Conservation (phyloP, 2,113 vertebrate genomes). For the Probosciger aterrimus region DNA sequence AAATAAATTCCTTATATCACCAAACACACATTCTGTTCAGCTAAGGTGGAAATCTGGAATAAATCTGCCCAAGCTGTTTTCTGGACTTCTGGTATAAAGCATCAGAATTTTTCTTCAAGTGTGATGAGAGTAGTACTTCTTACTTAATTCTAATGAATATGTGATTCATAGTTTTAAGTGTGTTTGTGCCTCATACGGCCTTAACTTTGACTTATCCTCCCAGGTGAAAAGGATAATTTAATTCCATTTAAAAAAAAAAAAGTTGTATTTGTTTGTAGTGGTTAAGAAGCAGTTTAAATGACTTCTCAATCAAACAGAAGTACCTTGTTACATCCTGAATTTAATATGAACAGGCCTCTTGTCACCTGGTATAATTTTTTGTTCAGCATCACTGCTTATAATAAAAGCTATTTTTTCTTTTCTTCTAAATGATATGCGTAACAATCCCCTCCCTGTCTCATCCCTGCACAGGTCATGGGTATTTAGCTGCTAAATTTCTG, state of each 20-base stretch:
- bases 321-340: not conserved
- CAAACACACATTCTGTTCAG: not conserved
- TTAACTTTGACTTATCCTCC: not conserved
- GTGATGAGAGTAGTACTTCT: not conserved
- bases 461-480: not conserved
- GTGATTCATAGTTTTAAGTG: not conserved
- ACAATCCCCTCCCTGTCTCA: not conserved
- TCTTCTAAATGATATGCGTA: not conserved
- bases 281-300: not conserved
- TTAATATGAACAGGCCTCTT: not conserved
- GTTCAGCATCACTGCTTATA: not conserved
- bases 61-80: not conserved
- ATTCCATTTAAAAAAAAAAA: not conserved
- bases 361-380: not conserved
- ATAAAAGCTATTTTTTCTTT: not conserved
- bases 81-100: not conserved
- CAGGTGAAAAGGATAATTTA: not conserved
- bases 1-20: not conserved
- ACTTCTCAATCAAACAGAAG: not conserved
- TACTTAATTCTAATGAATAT: not conserved
- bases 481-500: constrained; percentile 46
- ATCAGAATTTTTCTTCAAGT: not conserved
- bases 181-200: not conserved
- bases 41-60: not conserved
- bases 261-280: not conserved